phyloP scores from a whole-genome alignment of 2,113 vertebrate genomes.

The Oryzias melastigma region DNA sequence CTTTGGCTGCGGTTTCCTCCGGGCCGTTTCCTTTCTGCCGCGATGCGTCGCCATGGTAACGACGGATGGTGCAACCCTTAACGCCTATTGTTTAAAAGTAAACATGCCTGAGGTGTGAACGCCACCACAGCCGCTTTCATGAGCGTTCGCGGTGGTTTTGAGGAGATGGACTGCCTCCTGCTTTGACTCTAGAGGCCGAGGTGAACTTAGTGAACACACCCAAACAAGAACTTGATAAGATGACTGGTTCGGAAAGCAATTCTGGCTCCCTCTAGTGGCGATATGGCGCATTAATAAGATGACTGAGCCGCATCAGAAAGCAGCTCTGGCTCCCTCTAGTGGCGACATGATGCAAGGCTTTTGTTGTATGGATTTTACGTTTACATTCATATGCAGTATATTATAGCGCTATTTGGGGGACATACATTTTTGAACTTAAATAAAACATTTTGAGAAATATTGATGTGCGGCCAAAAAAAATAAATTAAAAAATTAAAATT shows the following conservation, averaged over 20 bases:
- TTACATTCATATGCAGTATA: no score
- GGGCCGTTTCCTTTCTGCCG: background rate
- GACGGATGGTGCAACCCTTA: background rate
- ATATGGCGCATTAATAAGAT: constrained; percentile 18
- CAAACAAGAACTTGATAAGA: constrained; percentile 2
- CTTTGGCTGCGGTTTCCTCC: background rate
- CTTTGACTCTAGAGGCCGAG: background rate
- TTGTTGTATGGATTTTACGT: no score
- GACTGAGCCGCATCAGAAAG: background rate
- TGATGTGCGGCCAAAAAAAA: no score
- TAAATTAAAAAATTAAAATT: no score
- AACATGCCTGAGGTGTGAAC: background rate
- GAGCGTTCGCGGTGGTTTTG: background rate
- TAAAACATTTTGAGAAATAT: no score
- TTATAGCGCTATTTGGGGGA: no score
- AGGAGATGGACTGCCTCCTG: background rate
- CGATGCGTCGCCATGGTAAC: constrained; percentile 46
- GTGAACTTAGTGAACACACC: constrained; percentile 6
- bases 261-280: constrained; percentile 35
- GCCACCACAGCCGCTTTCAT: fast-evolving
- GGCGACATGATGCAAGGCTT: constrained; percentile 29
- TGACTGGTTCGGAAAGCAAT: constrained; percentile 1
- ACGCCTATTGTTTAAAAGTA: background rate
- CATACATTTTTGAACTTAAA: no score
- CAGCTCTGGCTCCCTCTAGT: constrained; percentile 21